phyloP scores from a whole-genome alignment of 2,797 vertebrate genomes.

The Falco peregrinus region DNA sequence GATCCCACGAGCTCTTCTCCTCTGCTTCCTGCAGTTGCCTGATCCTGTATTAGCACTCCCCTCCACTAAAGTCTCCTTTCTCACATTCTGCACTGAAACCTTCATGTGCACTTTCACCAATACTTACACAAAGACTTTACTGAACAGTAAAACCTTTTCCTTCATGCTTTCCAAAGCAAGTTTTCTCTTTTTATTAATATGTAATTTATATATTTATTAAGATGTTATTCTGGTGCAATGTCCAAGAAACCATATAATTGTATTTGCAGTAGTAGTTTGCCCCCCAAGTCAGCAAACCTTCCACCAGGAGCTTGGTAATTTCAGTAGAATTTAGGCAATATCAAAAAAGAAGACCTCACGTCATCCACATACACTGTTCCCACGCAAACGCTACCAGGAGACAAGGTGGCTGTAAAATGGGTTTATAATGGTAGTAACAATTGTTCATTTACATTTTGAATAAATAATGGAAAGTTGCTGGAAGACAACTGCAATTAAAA shows the following conservation, averaged over 20 bases:
- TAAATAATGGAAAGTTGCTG: neutral
- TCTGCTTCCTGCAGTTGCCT: neutral
- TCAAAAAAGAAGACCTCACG: neutral
- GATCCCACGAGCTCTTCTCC: fast-evolving
- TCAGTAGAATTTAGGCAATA: neutral
- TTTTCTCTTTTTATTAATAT: neutral
- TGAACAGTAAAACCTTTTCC: fast-evolving
- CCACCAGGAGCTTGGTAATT: neutral
- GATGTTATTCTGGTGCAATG: fast-evolving
- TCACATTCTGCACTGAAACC: neutral
- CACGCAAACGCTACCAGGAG: neutral
- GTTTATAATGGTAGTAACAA: fast-evolving
- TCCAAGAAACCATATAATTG: neutral
- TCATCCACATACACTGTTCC: neutral
- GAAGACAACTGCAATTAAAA: neutral
- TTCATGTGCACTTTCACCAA: fast-evolving
- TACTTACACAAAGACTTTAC: fast-evolving
- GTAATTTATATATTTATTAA: neutral
- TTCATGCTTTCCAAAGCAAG: neutral
- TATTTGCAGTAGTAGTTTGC: no score
- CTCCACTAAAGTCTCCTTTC: neutral
- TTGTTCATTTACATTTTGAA: fast-evolving
- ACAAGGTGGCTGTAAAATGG: neutral
- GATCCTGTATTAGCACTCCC: fast-evolving
- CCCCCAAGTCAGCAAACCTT: neutral